Percentiles rank a stretch among this genome's conserved stretches.
Evolutionary conservation across 35 echinoderm and acorn worm species (phyloP).

Genomic region (Strongylocentrotus purpuratus): DNA sequence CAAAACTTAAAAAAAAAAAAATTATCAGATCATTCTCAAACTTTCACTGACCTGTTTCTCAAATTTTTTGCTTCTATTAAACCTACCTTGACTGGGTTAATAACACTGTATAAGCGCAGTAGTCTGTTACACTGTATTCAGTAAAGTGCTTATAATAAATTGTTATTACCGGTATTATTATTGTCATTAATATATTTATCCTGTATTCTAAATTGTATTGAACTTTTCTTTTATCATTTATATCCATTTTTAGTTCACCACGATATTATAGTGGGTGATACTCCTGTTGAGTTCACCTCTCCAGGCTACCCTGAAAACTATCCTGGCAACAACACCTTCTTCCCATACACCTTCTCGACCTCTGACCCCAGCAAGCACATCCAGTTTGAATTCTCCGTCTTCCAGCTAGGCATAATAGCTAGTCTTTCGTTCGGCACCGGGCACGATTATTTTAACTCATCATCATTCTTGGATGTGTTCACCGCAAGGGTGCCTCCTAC

Average conservation of each 20-base stretch:
- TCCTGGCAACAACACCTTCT: not conserved
- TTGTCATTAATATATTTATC: too few relatives aligned
- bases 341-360: not conserved
- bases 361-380: not conserved
- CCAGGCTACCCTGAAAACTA: slow-evolving; percentile 4
- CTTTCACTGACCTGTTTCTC: too few relatives aligned
- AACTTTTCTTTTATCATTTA: not conserved
- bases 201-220: too few relatives aligned
- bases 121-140: too few relatives aligned
- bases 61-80: too few relatives aligned
- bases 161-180: too few relatives aligned
- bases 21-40: too few relatives aligned
- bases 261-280: not conserved
- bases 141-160: too few relatives aligned
- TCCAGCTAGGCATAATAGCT: not conserved
- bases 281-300: not conserved
- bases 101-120: too few relatives aligned
- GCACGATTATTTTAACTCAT: not conserved
- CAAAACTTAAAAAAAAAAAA: too few relatives aligned
- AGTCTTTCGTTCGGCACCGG: not conserved
- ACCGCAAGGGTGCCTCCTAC: not conserved
- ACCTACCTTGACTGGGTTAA: too few relatives aligned
- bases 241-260: not conserved
- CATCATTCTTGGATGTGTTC: not conserved
- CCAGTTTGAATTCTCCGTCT: slow-evolving; percentile 2